Conservation (phyloP, 2,888 invertebrate genomes). For the Melanchra persicariae region DNA sequence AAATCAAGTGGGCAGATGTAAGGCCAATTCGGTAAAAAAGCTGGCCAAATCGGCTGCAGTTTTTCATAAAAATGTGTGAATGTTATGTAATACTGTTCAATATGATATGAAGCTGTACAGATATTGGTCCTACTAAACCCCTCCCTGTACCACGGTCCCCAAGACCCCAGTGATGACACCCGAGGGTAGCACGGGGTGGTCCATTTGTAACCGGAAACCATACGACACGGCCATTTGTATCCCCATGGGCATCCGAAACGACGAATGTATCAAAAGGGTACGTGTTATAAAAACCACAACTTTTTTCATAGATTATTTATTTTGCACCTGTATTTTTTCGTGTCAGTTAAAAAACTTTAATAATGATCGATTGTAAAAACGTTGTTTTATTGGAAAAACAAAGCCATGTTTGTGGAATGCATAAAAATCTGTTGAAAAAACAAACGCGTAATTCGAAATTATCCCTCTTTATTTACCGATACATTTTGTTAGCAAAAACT, state of each 20-base stretch:
- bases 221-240: constrained; percentile 47
- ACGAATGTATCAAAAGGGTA: constrained; percentile 38
- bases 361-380: neutral
- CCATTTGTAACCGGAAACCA: constrained; percentile 63
- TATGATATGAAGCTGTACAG: too few species aligned
- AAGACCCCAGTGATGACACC: constrained; percentile 43
- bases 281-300: constrained; percentile 16
- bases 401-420: neutral
- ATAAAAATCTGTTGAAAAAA: neutral
- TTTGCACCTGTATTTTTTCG: constrained; percentile 1
- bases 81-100: too few species aligned
- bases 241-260: constrained; percentile 35
- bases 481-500: neutral
- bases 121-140: constrained; percentile 16
- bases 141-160: constrained; percentile 18
- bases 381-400: neutral
- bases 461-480: neutral
- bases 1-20: neutral
- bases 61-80: too few species aligned
- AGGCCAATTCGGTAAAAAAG: neutral
- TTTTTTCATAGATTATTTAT: neutral
- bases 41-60: too few species aligned
- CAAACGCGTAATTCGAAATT: neutral
- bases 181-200: constrained; percentile 43
- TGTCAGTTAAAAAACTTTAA: neutral